phyloP scores from a whole-genome alignment of 1,140 invertebrate species.

The Lamellibrachia luymesi region DNA sequence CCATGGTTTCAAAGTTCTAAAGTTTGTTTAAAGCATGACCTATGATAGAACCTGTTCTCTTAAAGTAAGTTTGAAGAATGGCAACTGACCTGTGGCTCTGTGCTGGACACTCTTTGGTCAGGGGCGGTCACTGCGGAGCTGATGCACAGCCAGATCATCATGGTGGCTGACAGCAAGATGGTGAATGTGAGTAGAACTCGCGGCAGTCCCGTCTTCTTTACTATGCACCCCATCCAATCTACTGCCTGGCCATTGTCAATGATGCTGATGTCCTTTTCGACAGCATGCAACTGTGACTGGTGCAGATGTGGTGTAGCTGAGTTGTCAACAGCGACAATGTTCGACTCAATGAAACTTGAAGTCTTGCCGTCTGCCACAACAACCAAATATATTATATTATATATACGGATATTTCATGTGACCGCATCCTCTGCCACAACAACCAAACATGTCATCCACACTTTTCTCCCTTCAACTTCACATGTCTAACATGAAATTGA shows the following conservation, averaged over 20 bases:
- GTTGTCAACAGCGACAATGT: slow-evolving; percentile 41
- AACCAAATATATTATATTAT: not conserved
- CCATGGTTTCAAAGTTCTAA: too few species aligned
- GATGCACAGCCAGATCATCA: slow-evolving; percentile 61
- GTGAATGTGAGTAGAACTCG: slow-evolving; percentile 58
- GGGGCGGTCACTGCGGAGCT: slow-evolving; percentile 52
- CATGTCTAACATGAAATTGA: not conserved
- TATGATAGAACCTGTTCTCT: too few species aligned
- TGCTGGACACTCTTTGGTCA: slow-evolving; percentile 32
- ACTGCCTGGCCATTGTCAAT: not conserved
- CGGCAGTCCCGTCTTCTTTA: slow-evolving; percentile 61
- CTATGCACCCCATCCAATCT: slow-evolving; percentile 62
- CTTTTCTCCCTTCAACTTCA: not conserved
- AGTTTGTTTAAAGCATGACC: too few species aligned
- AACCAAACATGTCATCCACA: slow-evolving; percentile 11
- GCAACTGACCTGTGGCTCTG: slow-evolving; percentile 13
- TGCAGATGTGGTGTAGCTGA: slow-evolving; percentile 44
- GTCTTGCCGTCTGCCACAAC: slow-evolving; percentile 38
- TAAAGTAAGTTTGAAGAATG: too few species aligned
- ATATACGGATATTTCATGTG: too few species aligned
- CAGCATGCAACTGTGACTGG: slow-evolving; percentile 41
- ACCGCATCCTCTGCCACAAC: slow-evolving; percentile 23
- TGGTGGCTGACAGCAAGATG: slow-evolving; percentile 56
- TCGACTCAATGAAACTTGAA: slow-evolving; percentile 44
- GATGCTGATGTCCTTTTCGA: slow-evolving; percentile 30